phyloP scores from a whole-genome alignment of 23 tunicate species.

The Styela plicata region DNA sequence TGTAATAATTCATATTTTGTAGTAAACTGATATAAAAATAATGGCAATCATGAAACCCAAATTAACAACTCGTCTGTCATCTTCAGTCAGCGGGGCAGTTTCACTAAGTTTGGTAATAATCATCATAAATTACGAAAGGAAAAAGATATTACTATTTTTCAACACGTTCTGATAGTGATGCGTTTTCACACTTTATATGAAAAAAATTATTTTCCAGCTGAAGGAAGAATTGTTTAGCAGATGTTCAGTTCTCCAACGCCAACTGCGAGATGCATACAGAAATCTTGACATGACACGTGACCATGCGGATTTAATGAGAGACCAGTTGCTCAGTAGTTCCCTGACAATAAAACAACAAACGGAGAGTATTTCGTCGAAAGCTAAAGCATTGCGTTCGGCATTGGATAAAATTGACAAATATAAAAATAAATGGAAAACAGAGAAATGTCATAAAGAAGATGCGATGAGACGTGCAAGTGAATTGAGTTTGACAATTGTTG shows the following conservation, averaged over 20 bases:
- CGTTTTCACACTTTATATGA: background rate
- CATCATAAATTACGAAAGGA: too few relatives aligned
- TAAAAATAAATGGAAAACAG: conserved; percentile 3
- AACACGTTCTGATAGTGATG: background rate
- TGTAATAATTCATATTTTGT: too few relatives aligned
- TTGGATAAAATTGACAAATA: conserved; percentile 18
- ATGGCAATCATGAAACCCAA: too few relatives aligned
- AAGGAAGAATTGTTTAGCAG: background rate
- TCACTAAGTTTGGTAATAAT: too few relatives aligned
- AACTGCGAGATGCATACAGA: conserved; percentile 38
- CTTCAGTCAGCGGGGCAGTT: too few relatives aligned
- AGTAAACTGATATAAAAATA: too few relatives aligned
- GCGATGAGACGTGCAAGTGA: background rate
- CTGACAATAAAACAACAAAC: conserved; percentile 16
- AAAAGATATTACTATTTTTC: background rate
- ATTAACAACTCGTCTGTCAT: too few relatives aligned
- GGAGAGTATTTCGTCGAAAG: background rate
- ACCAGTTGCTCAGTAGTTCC: background rate
- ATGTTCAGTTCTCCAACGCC: too few relatives aligned
- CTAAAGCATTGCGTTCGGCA: background rate
- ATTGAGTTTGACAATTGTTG: background rate
- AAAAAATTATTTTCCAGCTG: background rate
- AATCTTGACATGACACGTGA: conserved; percentile 39
- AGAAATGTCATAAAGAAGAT: background rate
- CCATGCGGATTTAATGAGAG: conserved; percentile 41